Evolutionary conservation across 2,113 vertebrate species (phyloP), one percentile per base, ranked within the genome.

Genomic region (Calypte anna): DNA sequence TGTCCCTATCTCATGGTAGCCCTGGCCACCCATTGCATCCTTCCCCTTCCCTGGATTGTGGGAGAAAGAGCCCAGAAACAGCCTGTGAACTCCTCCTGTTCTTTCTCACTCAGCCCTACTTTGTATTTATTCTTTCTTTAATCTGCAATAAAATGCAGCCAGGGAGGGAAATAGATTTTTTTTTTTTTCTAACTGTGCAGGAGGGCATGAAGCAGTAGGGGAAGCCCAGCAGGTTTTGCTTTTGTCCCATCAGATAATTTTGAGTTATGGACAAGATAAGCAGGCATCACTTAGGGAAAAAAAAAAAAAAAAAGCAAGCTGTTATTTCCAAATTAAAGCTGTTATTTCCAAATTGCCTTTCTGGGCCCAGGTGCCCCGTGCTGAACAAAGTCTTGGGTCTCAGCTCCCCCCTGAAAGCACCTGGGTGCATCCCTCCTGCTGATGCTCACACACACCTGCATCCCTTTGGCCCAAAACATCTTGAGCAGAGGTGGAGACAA

Each of bases 231-330:
- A 86, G 61, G 94, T 82, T 84, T 59, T 75, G 53, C 69, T 92
- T 63, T 75, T 82, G 61, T 63, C 88, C 83, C 8, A 7, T 75
- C 62, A 84, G 91, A 86, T 88, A 86, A 72, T 63, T 88, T 68
- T 40, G 68, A 31, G 28, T 70, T 84, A 67, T 23, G 57, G 76
- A 81, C 38, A 63, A 84, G 91, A 50, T 70, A 84, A 88, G 40
- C 10, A 91, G 91, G 40, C 93, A 81, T 51, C 61, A 7, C 68
- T 75, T n/a, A 28, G 48, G 12, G 11, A 10, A 10, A 10, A 12
- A 40, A 13, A 40, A 40, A 40, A 40, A 40, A 40, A 40, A 40
- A 40, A 40, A 40, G 33, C 33, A 33, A 36, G 36, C 46, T 70
- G 18, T 16, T 46, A 36, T 81, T 88, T 83, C 64, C 61, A 91